A percentile compares a stretch with the other conserved stretches of the same genome.
Evolutionary conservation across 2,888 invertebrate species (phyloP).

Genomic region (Toxonevra muliebris): DNA sequence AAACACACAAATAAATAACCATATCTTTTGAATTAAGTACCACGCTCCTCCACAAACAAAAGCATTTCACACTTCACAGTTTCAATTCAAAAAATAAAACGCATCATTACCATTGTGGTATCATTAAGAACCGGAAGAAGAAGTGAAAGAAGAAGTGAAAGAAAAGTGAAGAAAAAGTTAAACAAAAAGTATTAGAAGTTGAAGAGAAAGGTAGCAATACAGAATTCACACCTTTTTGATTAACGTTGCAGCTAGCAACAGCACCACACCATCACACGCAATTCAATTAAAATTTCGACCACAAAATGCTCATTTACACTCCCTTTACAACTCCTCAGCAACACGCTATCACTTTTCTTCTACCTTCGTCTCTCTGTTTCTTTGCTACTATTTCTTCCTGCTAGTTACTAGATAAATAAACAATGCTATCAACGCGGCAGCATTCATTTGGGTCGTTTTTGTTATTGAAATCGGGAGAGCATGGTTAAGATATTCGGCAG

Average conservation of each 20-base stretch:
- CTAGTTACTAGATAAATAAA: conserved; percentile 1
- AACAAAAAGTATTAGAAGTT: background rate
- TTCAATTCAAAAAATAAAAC: too few relatives aligned
- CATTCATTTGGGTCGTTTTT: too few relatives aligned
- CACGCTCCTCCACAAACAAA: too few relatives aligned
- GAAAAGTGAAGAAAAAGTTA: background rate
- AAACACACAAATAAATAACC: too few relatives aligned
- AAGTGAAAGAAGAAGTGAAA: too few relatives aligned
- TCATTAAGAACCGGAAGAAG: too few relatives aligned
- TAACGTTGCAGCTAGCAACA: background rate
- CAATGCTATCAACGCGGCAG: background rate
- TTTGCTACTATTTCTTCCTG: conserved; percentile 10
- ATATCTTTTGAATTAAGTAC: too few relatives aligned
- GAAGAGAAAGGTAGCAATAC: background rate
- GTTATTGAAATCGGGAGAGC: too few relatives aligned
- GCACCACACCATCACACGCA: too few relatives aligned
- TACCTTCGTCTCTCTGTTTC: background rate
- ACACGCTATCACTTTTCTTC: background rate
- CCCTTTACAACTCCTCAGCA: background rate
- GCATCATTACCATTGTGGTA: too few relatives aligned
- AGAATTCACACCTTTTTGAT: background rate
- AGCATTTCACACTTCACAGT: too few relatives aligned
- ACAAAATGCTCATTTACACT: background rate
- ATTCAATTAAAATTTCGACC: background rate
- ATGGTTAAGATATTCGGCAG: too few relatives aligned